Base-by-base conservation (phyloP, 2,888 invertebrate genomes). In the Leptarthrus brevirostris region DNA sequence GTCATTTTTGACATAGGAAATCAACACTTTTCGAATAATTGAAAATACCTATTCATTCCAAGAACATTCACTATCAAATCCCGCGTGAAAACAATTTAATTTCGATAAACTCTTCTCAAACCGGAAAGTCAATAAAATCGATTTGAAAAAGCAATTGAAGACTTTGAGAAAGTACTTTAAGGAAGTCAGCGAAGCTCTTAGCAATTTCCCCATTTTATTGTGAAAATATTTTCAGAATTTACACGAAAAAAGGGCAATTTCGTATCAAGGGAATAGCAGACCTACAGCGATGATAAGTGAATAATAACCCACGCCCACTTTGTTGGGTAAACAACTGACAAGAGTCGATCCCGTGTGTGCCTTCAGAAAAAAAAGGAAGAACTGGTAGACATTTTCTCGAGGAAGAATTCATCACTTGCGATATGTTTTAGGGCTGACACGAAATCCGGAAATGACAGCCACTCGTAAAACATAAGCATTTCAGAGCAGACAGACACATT, bases 201-300 rank as follows among this genome's bases (percentile, higher is more conserved):
- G 12, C 1, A 0, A 40, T 40, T 40, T 40, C n/a, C 30, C 58
- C 4, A 58, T 20, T 58, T 58, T 58, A 58, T 58, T 58, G 58
- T 40, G 58, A 58, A 58, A 58, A 58, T 58, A 58, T 58, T 58
- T 36, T 58, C 26, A 36, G 20, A 30, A 8, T 12, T 40, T 40
- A 6, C 3, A 30, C 40, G 40, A n/a, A 40, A 40, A 40, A 40
- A 40, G 40, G 40, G 40, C 40, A 40, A 6, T 40, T 40, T 12
- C 40, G 1, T 40, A 12, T 40, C 40, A 40, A 40, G 40, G 8
- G 40, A 12, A 12, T 12, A 40, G 40, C 40, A 40, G 12, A 40
- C 40, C 6, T 6, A 40, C 10, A 12, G 3, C 12, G n/a, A 40
- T 40, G 40, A 40, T 40, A 40, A 40, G 12, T 40, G 40, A 40